These are phyloP conservation scores for Carpatolechia fugitivella DNA, from an alignment of 2,888 invertebrate genomes.

Conservation along the genomic window DNA sequence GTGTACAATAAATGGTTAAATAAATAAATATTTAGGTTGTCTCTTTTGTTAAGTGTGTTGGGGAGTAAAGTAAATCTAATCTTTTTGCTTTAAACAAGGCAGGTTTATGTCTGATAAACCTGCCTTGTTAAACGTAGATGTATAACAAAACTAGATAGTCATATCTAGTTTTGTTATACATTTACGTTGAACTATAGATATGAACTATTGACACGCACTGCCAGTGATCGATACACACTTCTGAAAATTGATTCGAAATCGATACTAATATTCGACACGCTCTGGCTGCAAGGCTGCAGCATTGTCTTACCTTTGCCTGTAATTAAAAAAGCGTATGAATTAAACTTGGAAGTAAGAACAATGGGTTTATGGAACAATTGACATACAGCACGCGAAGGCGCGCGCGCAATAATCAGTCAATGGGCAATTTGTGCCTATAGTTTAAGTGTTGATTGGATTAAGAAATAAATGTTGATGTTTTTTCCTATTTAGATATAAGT, in stretches of 20 bases:
- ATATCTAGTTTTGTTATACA: background rate
- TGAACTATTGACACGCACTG: conserved; percentile 7
- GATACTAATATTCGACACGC: conserved; percentile 37
- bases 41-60: too few species aligned
- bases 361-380: conserved; percentile 13
- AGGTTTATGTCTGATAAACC: too few species aligned
- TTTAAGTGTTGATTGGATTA: background rate
- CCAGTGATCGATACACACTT: conserved; percentile 19
- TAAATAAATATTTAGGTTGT: too few species aligned
- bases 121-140: too few species aligned
- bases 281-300: background rate
- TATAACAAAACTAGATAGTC: too few species aligned
- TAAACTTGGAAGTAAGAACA: background rate
- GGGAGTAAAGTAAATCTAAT: too few species aligned
- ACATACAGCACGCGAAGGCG: conserved; percentile 1
- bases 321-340: conserved; percentile 19
- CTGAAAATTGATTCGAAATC: conserved; percentile 47
- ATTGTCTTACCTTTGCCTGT: conserved; percentile 6
- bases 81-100: too few species aligned
- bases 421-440: background rate
- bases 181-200: background rate
- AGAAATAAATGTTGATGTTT: too few species aligned
- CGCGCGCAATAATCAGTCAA: background rate
- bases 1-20: too few species aligned
- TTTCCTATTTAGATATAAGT: too few species aligned